These are phyloP conservation scores for Sardina pilchardus DNA, from an alignment of 2,113 vertebrate genomes.

Conservation along the genomic window DNA sequence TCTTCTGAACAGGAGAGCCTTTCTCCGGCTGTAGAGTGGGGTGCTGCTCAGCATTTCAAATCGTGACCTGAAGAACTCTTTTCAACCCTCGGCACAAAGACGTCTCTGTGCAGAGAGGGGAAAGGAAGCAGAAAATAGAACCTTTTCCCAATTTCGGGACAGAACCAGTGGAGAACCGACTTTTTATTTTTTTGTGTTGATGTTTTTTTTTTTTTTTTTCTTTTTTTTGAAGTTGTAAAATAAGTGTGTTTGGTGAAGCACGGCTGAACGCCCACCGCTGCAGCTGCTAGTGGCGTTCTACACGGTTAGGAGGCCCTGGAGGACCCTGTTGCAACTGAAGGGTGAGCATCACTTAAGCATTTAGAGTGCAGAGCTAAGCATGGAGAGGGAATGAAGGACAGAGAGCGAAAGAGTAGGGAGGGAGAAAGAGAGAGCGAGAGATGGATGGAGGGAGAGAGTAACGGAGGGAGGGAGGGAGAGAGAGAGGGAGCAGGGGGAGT, in stretches of 20 bases:
- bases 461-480: not conserved
- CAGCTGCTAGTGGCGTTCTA: not conserved
- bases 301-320: not conserved
- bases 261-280: not conserved
- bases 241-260: not conserved
- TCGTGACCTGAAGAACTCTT: not conserved
- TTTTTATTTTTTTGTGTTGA: not conserved
- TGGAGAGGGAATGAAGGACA: not conserved
- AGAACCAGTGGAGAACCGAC: not conserved
- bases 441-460: not conserved
- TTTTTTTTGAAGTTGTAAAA: no score
- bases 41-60: not conserved
- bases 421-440: not conserved
- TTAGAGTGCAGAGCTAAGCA: slow-evolving; percentile 11
- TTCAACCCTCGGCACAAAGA: not conserved
- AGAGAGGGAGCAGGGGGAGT: slow-evolving; percentile 10
- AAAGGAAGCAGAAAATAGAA: slow-evolving; percentile 8
- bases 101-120: not conserved
- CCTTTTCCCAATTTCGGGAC: not conserved
- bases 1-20: not conserved
- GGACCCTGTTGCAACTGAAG: not conserved
- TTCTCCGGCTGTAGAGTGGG: not conserved
- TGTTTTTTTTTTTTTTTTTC: no score
- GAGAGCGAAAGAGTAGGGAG: not conserved
- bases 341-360: not conserved